Evolutionary conservation across 2,113 vertebrate species (phyloP).

Genomic region (Tachycineta bicolor): DNA sequence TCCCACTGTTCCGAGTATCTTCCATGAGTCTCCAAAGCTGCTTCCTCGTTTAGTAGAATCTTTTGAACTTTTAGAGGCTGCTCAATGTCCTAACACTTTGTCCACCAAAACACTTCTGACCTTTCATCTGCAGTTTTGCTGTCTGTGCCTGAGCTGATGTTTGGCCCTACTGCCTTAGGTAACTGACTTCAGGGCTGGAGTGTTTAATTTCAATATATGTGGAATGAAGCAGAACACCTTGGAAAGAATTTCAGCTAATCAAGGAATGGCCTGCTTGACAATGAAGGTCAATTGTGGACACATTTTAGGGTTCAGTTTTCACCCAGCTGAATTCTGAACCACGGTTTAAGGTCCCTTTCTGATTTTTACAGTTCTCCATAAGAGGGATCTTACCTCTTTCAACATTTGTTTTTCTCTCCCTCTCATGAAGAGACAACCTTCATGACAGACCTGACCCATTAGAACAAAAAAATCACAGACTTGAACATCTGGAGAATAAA

Average conservation of each 20-base stretch:
- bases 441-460: not conserved
- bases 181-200: not conserved
- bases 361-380: not conserved
- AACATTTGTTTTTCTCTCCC: not conserved
- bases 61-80: not conserved
- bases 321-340: conserved; percentile 4
- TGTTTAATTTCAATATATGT: not conserved
- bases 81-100: not conserved
- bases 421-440: not conserved
- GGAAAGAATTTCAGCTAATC: not conserved
- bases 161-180: not conserved
- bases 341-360: not conserved
- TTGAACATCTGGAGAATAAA: not conserved
- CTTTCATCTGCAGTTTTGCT: not conserved
- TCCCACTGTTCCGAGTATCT: not conserved
- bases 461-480: not conserved
- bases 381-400: not conserved
- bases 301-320: not conserved
- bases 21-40: not conserved
- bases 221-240: not conserved
- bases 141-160: not conserved
- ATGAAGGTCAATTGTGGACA: not conserved
- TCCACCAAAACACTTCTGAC: not conserved
- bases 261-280: not conserved
- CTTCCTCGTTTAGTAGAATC: not conserved